Evolutionary conservation across 2,797 vertebrate species (phyloP), one percentile per base, ranked within the genome.

Genomic region (Gallinago nigripennis): DNA sequence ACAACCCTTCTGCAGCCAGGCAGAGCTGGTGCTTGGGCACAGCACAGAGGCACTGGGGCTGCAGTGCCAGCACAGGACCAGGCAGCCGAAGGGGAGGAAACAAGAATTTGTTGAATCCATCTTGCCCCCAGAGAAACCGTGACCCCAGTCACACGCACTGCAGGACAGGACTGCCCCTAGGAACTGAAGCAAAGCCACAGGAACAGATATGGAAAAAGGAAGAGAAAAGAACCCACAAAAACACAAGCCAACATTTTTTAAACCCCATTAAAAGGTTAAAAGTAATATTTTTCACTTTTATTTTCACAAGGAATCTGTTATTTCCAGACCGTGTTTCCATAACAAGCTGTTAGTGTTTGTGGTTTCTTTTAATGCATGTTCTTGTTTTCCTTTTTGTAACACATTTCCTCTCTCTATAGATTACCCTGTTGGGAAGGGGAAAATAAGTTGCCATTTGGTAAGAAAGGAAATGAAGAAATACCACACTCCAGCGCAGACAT

Each of bases 341-440:
- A 83, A 76, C 90, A 95, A 93, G 93, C 93, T 95, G 92, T 84
- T 88, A 65, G 41, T 91, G 88, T 94, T 95, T 92, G 86, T 76
- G 88, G 77, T 79, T 94, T 13, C 90, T 65, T 35, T 53, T 35
- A 79, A 88, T 63, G 82, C 18, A 17, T 4, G 28, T 33, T 91
- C 81, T 37, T 79, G 61, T 61, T 70, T 57, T 75, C 69, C 61
- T 75, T 90, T 28, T n/a, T 14, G 66, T 45, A 41, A 93, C 94
- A 75, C n/a, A 82, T 65, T 90, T 82, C 66, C 68, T 88, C 60
- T 48, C 78, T 79, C 9, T 79, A 46, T 46, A 66, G 46, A 64
- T 48, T 41, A 58, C 70, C 48, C 71, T 73, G 7, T 6, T 91
- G 77, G 46, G 63, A 82, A 75, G 19, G 9, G 25, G 2, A 2